Conservation (phyloP, 2,113 vertebrate genomes). For the Myotis davidii region DNA sequence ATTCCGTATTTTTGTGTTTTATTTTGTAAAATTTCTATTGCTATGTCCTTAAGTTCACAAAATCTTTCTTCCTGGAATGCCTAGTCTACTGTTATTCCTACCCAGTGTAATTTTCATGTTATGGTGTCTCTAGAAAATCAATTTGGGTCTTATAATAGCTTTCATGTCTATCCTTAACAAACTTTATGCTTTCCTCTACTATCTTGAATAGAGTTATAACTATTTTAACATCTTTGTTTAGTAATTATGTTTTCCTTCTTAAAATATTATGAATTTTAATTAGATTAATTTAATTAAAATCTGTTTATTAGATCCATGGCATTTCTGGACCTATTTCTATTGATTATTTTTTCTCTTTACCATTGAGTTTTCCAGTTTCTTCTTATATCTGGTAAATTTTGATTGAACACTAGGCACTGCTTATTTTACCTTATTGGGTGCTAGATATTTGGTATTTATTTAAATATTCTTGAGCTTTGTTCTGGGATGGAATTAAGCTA, state of each 20-base stretch:
- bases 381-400: conserved; percentile 1
- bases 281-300: not conserved
- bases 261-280: not conserved
- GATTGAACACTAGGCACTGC: not conserved
- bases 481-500: conserved; percentile 11
- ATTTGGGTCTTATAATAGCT: not conserved
- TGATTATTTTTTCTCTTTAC: not conserved
- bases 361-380: not conserved
- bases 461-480: conserved; percentile 3
- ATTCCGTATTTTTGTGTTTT: not conserved
- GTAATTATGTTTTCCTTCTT: not conserved
- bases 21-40: conserved; percentile 8
- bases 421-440: not conserved
- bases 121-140: not conserved
- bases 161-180: conserved; percentile 16
- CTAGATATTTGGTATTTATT: not conserved
- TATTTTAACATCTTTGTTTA: not conserved
- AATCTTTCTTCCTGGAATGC: not conserved
- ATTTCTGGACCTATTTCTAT: conserved; percentile 1
- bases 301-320: not conserved
- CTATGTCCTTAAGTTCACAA: not conserved
- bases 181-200: not conserved
- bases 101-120: not conserved
- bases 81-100: not conserved
- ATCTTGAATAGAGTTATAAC: not conserved